phyloP scores from a whole-genome alignment of 2,888 invertebrate genomes.

The Lepidochitona cinerea region DNA sequence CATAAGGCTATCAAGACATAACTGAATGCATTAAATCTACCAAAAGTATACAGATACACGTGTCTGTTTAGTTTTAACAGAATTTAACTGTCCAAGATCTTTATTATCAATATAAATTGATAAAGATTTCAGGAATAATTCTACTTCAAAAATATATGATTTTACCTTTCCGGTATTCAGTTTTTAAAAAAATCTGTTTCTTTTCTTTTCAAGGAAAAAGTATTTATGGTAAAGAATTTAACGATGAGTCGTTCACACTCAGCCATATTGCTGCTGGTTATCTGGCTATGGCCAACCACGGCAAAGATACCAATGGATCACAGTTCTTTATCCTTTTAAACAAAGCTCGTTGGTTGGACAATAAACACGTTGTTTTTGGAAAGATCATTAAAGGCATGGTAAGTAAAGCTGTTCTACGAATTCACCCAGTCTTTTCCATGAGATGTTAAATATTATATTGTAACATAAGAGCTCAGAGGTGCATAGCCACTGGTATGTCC shows the following conservation, averaged over 20 bases:
- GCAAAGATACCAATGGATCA: slow-evolving; percentile 69
- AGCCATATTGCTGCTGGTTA: slow-evolving; percentile 67
- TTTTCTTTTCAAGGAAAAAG: slow-evolving; percentile 47
- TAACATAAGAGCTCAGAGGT: no score
- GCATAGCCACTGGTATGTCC: no score
- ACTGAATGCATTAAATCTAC: no score
- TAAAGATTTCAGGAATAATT: no score
- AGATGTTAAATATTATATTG: no score
- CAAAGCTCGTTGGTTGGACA: slow-evolving; percentile 69
- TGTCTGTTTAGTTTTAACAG: no score
- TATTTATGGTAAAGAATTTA: slow-evolving; percentile 68
- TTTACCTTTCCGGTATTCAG: neutral
- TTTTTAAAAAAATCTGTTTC: neutral
- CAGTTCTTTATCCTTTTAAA: slow-evolving; percentile 70
- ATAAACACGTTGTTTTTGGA: slow-evolving; percentile 70
- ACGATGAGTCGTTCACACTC: slow-evolving; percentile 68
- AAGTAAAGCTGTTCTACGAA: no score
- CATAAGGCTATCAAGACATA: no score
- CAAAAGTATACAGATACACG: no score
- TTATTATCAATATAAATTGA: no score
- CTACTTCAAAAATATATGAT: neutral
- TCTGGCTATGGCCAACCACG: slow-evolving; percentile 71
- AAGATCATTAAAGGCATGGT: slow-evolving; percentile 69
- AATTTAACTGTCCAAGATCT: no score
- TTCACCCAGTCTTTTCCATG: no score